phyloP scores from a whole-genome alignment of 1,140 invertebrate genomes.

The Drosophila obscura region DNA sequence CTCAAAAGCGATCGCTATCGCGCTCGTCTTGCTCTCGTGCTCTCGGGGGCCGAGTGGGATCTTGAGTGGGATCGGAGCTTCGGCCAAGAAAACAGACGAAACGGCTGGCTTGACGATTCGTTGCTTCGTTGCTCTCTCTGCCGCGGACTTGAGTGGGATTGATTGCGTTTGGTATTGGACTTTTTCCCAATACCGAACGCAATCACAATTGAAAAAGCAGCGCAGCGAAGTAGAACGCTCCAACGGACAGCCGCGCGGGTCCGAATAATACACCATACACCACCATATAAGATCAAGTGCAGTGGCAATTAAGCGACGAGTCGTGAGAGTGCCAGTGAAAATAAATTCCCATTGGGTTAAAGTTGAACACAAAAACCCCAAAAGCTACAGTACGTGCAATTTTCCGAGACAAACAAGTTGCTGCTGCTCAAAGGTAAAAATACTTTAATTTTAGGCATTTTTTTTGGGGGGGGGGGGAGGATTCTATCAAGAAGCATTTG shows the following conservation, averaged over 20 bases:
- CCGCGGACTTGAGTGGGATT: constrained; percentile 23
- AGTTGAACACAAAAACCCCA: constrained; percentile 10
- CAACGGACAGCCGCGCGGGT: constrained; percentile 27
- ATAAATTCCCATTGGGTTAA: constrained; percentile 23
- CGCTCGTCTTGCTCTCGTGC: constrained; percentile 5
- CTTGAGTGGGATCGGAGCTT: constrained; percentile 22
- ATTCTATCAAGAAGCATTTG: constrained; percentile 14
- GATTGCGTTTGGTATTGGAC: background rate
- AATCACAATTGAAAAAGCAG: constrained; percentile 57
- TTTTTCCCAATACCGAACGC: too few species aligned
- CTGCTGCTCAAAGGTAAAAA: constrained; percentile 30
- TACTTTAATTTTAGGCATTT: constrained; percentile 19
- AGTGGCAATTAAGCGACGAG: constrained; percentile 2
- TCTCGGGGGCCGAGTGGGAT: constrained; percentile 15
- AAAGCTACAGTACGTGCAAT: constrained; percentile 10
- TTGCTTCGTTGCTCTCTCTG: constrained; percentile 9
- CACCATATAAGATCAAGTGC: constrained; percentile 26
- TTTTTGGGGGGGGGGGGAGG: background rate
- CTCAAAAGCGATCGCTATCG: constrained; percentile 8
- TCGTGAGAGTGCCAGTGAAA: constrained; percentile 53
- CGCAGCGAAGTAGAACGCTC: constrained; percentile 64
- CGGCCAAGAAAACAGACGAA: constrained; percentile 15
- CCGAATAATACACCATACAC: background rate
- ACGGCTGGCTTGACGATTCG: constrained; percentile 38
- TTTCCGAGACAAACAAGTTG: constrained; percentile 9